Evolutionary conservation across 2,113 vertebrate genomes (phyloP).

Genomic region (Noturus placidus): DNA sequence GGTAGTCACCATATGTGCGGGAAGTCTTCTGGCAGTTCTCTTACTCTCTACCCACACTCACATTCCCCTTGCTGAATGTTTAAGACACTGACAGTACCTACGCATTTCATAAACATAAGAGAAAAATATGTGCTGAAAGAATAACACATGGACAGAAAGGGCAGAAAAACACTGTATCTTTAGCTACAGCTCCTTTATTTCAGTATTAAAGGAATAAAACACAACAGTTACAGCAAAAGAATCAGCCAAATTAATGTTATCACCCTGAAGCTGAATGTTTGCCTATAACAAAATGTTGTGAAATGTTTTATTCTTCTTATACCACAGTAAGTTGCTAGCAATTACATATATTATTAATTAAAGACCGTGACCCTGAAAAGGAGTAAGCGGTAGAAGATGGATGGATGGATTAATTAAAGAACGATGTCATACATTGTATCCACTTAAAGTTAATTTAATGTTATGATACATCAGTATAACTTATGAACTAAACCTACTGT

Average conservation of each 20-base stretch:
- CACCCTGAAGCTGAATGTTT: neutral
- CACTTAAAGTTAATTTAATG: neutral
- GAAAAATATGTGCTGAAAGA: conserved; percentile 4
- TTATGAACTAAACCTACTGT: neutral
- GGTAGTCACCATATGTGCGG: conserved; percentile 40
- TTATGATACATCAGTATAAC: neutral
- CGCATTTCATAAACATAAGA: conserved; percentile 32
- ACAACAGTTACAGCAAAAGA: neutral
- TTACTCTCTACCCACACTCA: conserved; percentile 34
- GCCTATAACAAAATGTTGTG: neutral
- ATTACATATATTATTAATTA: neutral
- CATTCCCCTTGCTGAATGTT: conserved; percentile 38
- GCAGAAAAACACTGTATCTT: neutral
- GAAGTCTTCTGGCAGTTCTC: conserved; percentile 42
- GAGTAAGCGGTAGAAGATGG: too few relatives aligned
- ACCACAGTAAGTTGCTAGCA: neutral
- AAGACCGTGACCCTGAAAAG: too few relatives aligned
- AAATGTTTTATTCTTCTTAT: neutral
- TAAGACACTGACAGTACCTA: conserved; percentile 32
- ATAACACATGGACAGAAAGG: conserved; percentile 12
- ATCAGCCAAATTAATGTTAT: neutral
- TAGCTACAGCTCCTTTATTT: neutral
- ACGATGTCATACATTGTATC: neutral
- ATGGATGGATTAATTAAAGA: neutral
- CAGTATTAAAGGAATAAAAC: neutral